Conservation (phyloP, 2,113 vertebrate species). For the Chaetodon auriga region DNA sequence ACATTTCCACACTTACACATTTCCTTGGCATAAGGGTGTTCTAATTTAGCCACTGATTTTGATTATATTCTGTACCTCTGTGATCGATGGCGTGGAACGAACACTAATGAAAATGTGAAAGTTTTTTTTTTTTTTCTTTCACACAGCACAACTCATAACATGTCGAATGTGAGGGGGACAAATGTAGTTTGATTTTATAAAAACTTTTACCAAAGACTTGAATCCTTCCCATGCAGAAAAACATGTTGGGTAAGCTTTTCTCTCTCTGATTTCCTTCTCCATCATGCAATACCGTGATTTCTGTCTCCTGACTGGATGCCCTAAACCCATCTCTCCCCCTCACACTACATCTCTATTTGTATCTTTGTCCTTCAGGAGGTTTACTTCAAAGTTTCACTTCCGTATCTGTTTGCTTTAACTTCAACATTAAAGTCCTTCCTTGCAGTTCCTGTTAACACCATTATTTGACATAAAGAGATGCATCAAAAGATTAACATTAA, state of each 20-base stretch:
- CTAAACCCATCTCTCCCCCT: neutral
- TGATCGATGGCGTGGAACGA: constrained; percentile 64
- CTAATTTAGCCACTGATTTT: constrained; percentile 2
- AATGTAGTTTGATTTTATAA: constrained; percentile 52
- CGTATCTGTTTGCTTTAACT: constrained; percentile 17
- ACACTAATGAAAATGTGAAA: constrained; percentile 53
- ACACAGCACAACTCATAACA: constrained; percentile 82
- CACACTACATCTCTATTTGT: constrained; percentile 6
- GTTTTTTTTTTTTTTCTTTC: neutral
- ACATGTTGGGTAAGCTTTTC: constrained; percentile 29
- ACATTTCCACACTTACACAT: neutral
- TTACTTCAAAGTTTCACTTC: constrained; percentile 3
- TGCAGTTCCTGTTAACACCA: neutral
- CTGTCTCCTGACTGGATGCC: neutral
- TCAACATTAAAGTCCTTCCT: neutral
- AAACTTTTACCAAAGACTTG: constrained; percentile 92
- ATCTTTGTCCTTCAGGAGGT: neutral
- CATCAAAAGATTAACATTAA: constrained; percentile 10
- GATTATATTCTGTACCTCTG: constrained; percentile 36
- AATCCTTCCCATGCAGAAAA: constrained; percentile 83
- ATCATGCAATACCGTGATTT: too few species aligned
- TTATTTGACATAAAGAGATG: neutral
- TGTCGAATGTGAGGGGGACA: constrained; percentile 33
- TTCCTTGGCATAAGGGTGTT: constrained; percentile 38
- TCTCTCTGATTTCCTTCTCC: constrained; percentile 2